phyloP scores from a whole-genome alignment of 2,113 vertebrate genomes.

The Megaleporinus macrocephalus region DNA sequence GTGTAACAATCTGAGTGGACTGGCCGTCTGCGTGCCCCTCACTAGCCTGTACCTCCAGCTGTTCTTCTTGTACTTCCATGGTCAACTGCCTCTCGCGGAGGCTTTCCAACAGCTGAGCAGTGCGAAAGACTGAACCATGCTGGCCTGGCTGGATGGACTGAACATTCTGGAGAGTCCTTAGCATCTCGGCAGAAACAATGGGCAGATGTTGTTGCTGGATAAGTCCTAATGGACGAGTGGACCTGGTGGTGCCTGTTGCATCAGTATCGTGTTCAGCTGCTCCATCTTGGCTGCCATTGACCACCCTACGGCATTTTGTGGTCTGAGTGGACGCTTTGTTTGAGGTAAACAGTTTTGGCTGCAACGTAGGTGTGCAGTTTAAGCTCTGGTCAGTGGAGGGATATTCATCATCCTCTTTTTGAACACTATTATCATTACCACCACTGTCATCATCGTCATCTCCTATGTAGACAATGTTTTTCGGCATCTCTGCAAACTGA shows the following conservation, averaged over 20 bases:
- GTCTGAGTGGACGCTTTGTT: slow-evolving; percentile 9
- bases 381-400: slow-evolving; percentile 76
- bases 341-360: slow-evolving; percentile 20
- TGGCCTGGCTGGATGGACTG: slow-evolving; percentile 79
- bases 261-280: slow-evolving; percentile 70
- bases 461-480: slow-evolving; percentile 92
- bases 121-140: slow-evolving; percentile 88
- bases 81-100: slow-evolving; percentile 82
- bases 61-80: slow-evolving; percentile 55
- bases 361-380: not conserved
- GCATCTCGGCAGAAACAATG: slow-evolving; percentile 84
- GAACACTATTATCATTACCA: slow-evolving; percentile 7
- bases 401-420: slow-evolving; percentile 64
- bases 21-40: slow-evolving; percentile 49
- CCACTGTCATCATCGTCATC: slow-evolving; percentile 73
- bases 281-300: slow-evolving; percentile 58
- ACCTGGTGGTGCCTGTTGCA: slow-evolving; percentile 76
- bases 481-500: slow-evolving; percentile 96
- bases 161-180: slow-evolving; percentile 87
- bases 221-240: slow-evolving; percentile 77
- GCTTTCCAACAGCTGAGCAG: slow-evolving; percentile 89
- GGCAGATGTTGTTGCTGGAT: slow-evolving; percentile 83
- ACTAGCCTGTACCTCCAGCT: not conserved
- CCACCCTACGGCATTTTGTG: slow-evolving; percentile 28
- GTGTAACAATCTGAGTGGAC: slow-evolving; percentile 81